Conservation (phyloP, 2,888 invertebrate genomes). For the Ganaspis brasiliensis region DNA sequence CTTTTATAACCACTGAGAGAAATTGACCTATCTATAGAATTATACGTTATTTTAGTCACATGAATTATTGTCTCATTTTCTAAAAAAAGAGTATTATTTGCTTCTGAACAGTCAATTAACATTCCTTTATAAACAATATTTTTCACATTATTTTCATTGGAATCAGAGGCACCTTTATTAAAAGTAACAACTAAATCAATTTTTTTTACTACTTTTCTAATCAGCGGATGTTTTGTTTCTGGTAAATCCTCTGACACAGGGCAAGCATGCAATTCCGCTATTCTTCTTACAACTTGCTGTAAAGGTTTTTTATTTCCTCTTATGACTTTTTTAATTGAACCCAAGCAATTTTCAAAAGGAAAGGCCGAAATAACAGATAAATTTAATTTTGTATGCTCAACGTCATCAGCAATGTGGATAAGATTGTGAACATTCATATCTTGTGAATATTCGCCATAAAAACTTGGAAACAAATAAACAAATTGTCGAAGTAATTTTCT, state of each 20-base stretch:
- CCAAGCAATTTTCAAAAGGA: conserved; percentile 58
- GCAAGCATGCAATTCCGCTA: neutral
- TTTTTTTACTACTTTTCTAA: neutral
- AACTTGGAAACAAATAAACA: conserved; percentile 56
- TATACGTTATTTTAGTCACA: neutral
- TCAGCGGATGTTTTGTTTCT: neutral
- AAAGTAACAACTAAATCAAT: neutral
- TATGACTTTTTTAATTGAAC: conserved; percentile 53
- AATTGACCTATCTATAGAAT: neutral
- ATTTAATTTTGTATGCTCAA: conserved; percentile 47
- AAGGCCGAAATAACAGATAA: conserved; percentile 46
- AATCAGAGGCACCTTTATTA: neutral
- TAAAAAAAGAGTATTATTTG: neutral
- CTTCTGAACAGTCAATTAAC: neutral
- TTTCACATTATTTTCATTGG: neutral
- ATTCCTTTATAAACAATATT: neutral
- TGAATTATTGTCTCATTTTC: neutral
- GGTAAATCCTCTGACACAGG: neutral
- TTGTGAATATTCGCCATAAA: conserved; percentile 56
- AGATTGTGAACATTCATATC: conserved; percentile 57
- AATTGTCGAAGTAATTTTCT: conserved; percentile 53
- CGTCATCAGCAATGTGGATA: conserved; percentile 60
- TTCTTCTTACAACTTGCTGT: neutral
- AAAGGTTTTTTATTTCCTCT: conserved; percentile 2
- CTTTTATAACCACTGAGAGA: neutral